A percentile compares a stretch with the other conserved stretches of the same genome.
These are phyloP conservation scores for Perdita meconis DNA, from an alignment of 2,888 invertebrate species.

Conservation along the genomic window DNA sequence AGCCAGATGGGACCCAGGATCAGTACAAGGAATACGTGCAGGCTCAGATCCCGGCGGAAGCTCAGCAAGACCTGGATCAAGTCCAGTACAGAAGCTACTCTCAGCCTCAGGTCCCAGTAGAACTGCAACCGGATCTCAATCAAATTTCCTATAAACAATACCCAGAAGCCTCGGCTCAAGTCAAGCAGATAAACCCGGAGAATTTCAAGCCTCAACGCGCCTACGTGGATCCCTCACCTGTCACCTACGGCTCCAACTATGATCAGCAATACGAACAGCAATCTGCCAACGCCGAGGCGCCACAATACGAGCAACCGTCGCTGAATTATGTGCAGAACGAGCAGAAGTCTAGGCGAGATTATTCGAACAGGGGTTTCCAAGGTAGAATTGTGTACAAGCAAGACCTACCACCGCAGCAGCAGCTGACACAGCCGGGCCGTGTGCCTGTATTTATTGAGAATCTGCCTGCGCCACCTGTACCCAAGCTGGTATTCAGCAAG, in stretches of 20 bases:
- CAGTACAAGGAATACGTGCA: slow-evolving; percentile 4
- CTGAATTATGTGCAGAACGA: slow-evolving; percentile 31
- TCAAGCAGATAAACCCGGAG: slow-evolving; percentile 75
- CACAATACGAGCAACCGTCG: slow-evolving; percentile 37
- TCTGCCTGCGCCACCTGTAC: slow-evolving; percentile 68
- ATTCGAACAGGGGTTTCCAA: slow-evolving; percentile 33
- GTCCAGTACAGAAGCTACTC: slow-evolving; percentile 1
- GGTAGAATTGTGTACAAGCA: slow-evolving; percentile 74
- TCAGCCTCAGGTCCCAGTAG: neutral
- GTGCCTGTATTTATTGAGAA: slow-evolving; percentile 72
- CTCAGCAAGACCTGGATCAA: neutral
- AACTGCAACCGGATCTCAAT: slow-evolving; percentile 1
- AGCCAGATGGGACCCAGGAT: neutral
- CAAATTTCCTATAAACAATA: slow-evolving; percentile 59
- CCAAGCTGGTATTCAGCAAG: slow-evolving; percentile 64
- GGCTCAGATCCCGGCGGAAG: neutral
- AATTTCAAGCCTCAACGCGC: slow-evolving; percentile 75
- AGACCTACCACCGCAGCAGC: slow-evolving; percentile 29
- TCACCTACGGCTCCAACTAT: slow-evolving; percentile 69
- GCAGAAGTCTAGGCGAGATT: slow-evolving; percentile 38
- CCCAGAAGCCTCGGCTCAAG: slow-evolving; percentile 72
- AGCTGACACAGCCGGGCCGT: slow-evolving; percentile 57
- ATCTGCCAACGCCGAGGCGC: slow-evolving; percentile 26
- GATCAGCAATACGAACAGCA: slow-evolving; percentile 47
- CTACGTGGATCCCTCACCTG: slow-evolving; percentile 78